Evolutionary conservation across 2,888 invertebrate genomes (phyloP), one percentile per base, ranked within the genome.

Genomic region (Protonemura montana): DNA sequence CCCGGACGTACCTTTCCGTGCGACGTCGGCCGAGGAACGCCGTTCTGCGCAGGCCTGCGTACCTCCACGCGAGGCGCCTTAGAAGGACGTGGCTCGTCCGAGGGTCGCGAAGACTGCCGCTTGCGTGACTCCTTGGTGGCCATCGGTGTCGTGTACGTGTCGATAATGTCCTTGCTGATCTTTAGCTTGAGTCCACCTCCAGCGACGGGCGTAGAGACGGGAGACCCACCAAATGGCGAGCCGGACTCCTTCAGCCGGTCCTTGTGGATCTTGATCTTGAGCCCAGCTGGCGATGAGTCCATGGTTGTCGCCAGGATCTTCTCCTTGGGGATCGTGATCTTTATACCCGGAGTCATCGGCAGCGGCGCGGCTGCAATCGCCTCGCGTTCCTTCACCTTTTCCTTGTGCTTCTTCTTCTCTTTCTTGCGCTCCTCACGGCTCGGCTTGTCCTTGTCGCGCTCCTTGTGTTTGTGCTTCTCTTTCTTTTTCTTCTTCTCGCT

Each of bases 261-360:
- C 90, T 96, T 96, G 0, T 96, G 95, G 85, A 97, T 97, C 91
- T 96, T 97, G 84, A 97, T 95, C 91, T 97, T 97, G 82, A 97
- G 90, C 0, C 95, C 95, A 85, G 89, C 89, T 88, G 86, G 86
- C 87, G 76, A 26, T 87, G 87, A 86, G 87, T 85, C 85, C 82
- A 87, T 81, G 88, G 89, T 89, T 77, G 91, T 90, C 77, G 89
- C 88, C 16, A 92, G 88, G 6, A 94, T 90, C 89, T 94, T 94
- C 87, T 94, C 94, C 90, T 94, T 94, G 5, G 93, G 93, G 88
- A 94, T 94, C 81, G 93, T 94, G 85, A 94, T 93, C 90, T 93
- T 94, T 16, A 92, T 91, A 0, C 92, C 92, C 29, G 90, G 90
- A 3, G 90, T 89, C 7, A 90, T 88, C 3, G 88, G 84, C 76